A percentile compares a stretch with the other conserved stretches of the same genome.
Conservation (phyloP, 2,888 invertebrate genomes). For the Sympetrum striolatum region DNA sequence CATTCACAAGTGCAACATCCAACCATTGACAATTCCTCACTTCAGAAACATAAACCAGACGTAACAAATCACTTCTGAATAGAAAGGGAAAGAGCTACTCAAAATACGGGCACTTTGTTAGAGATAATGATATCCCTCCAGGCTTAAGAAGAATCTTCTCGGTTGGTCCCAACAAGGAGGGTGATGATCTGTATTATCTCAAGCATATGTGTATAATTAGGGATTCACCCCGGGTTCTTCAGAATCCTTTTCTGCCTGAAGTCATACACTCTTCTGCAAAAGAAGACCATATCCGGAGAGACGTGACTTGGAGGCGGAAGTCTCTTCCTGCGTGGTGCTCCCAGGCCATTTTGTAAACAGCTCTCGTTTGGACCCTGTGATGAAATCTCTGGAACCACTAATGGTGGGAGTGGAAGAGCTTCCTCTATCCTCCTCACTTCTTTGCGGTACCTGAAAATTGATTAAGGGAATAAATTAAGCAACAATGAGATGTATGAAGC, state of each 20-base stretch:
- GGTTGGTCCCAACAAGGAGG: constrained; percentile 33
- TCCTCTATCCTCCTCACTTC: constrained; percentile 80
- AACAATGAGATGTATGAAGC: background rate
- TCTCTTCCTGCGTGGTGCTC: constrained; percentile 55
- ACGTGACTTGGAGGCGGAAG: constrained; percentile 73
- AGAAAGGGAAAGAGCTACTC: background rate
- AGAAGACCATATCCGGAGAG: constrained; percentile 85
- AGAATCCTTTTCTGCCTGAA: constrained; percentile 83
- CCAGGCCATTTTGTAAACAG: background rate
- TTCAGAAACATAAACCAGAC: no score
- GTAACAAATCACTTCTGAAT: constrained; percentile 5
- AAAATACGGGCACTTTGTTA: constrained; percentile 1
- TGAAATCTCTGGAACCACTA: constrained; percentile 70
- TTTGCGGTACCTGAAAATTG: constrained; percentile 77
- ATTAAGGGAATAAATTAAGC: background rate
- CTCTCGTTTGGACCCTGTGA: constrained; percentile 4
- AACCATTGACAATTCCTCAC: no score
- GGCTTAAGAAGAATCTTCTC: background rate
- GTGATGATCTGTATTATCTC: background rate
- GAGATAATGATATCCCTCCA: background rate
- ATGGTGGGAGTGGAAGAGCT: constrained; percentile 72
- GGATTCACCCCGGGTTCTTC: constrained; percentile 58
- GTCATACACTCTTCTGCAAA: constrained; percentile 94
- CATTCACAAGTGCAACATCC: no score
- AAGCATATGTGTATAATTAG: background rate